Conservation (phyloP, 2,888 invertebrate species). For the Chironomus tentans region DNA sequence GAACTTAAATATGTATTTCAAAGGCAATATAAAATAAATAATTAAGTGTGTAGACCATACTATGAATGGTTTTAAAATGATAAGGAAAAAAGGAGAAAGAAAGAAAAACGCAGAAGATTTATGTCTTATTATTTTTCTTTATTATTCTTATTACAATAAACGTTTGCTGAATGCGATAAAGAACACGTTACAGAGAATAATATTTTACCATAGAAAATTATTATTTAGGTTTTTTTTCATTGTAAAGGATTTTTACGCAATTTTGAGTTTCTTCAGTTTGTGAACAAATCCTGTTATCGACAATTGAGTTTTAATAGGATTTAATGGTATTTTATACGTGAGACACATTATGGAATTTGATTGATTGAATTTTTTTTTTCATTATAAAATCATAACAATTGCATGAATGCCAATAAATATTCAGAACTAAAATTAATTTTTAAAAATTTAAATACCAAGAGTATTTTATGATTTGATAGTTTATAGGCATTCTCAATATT, state of each 20-base stretch:
- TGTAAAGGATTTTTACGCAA: not conserved
- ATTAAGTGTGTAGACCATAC: not conserved
- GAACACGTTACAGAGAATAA: no score
- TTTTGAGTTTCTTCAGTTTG: not conserved
- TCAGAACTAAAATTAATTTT: no score
- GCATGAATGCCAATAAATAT: no score
- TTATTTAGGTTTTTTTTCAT: not conserved
- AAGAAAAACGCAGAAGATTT: not conserved
- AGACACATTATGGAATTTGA: not conserved
- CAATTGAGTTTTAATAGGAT: conserved; percentile 25
- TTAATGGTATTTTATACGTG: not conserved
- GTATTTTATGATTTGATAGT: no score
- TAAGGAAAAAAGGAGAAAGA: not conserved
- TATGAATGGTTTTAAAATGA: not conserved
- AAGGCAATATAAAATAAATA: no score
- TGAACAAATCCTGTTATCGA: conserved; percentile 1
- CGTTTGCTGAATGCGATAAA: no score
- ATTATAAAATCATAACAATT: not conserved
- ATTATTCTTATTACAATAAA: not conserved
- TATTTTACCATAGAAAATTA: not conserved
- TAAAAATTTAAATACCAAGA: no score
- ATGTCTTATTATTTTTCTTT: not conserved
- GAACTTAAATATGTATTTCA: no score
- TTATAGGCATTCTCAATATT: no score
- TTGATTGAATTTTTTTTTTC: not conserved